Conservation (phyloP, 1,140 invertebrate species). For the Anadara kagoshimensis region DNA sequence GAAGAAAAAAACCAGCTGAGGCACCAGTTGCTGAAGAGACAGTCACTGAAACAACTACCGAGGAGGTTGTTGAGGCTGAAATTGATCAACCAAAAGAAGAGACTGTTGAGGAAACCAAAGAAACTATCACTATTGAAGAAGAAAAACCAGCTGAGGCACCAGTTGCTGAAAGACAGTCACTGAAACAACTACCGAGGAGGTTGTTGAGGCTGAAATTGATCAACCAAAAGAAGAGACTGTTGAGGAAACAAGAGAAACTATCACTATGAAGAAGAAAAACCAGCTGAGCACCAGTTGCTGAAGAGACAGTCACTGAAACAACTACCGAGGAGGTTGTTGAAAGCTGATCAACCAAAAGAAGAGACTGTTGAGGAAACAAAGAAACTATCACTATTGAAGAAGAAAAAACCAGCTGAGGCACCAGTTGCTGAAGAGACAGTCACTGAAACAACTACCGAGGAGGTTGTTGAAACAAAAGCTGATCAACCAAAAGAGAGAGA, state of each 20-base stretch:
- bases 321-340: background rate
- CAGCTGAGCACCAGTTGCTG: conserved; percentile 20
- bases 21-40: conserved; percentile 12
- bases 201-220: no score
- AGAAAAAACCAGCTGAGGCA: conserved; percentile 5
- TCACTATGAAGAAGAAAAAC: no score
- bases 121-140: no score
- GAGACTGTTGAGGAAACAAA: conserved; percentile 12
- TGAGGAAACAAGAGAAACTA: no score
- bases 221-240: no score
- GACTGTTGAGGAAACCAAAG: background rate
- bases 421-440: no score
- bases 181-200: conserved; percentile 2
- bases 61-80: conserved; percentile 13
- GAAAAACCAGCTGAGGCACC: conserved; percentile 7
- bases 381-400: conserved; percentile 17
- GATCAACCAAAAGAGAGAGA: background rate
- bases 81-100: conserved; percentile 11
- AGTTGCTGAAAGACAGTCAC: conserved; percentile 13
- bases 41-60: background rate
- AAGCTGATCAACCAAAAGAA: background rate
- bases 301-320: background rate
- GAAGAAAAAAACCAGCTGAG: conserved; percentile 21
- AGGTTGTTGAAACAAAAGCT: conserved; percentile 15
- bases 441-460: no score